Base-by-base conservation (phyloP, 2,888 invertebrate species). In the Acronicta leporina region DNA sequence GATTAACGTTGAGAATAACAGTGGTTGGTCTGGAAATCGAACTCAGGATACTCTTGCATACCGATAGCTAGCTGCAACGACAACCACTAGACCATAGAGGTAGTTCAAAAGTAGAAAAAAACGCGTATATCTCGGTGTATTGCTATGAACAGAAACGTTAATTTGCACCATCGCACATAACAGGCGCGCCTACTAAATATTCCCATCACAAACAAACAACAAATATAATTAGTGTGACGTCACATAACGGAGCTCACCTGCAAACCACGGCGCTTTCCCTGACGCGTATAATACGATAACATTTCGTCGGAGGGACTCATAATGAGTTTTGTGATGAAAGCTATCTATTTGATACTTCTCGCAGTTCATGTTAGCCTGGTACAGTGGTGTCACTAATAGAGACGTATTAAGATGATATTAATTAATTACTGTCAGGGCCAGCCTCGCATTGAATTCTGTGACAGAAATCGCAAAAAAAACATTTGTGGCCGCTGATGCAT, bases 291-390 rank as follows among this genome's bases (percentile, higher is more conserved):
- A 52, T 71, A 65, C 50, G 64, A 42, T 59, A 47, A 59, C 46
- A 51, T 61, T 67, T 30, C 44, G 40, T 49, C 15, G 47, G 11
- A 50, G 73, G 27, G 45, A 43, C 43, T 38, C 68, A 43, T 69
- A 73, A 68, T 73, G 68, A 69, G 68, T 42, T 73, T 43, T 44
- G 42, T 73, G 68, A 73, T 61, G 62, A 68, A 68, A 35, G 40
- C 49, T 51, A 41, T 73, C 41, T 49, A 15, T 68, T 38, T 52
- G 40, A 46, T 46, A 45, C 68, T 72, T 41, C 33, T 44, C 45
- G 40, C 33, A 48, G 38, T 54, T 72, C 44, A 60, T 72, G 44
- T 25, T 41, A 27, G 46, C 68, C 54, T 66, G 30, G 51, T 72
- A 51, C 51, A 41, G 44, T 25, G n/a, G 11, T 25, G 33, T 7